These are phyloP conservation scores for Brachycybe producta DNA, from an alignment of 2,888 invertebrate genomes.

Conservation along the genomic window DNA sequence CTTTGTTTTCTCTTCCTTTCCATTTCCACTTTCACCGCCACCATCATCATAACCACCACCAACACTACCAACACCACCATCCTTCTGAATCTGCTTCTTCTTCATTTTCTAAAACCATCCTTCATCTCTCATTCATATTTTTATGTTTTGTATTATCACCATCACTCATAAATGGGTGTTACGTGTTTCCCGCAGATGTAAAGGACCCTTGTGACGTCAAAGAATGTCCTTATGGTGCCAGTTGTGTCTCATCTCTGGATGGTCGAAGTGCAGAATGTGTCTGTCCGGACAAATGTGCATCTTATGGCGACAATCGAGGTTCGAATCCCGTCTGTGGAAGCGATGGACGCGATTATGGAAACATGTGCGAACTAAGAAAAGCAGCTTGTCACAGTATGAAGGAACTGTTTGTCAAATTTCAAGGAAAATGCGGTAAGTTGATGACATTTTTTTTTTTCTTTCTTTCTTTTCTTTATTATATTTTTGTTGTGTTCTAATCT, in stretches of 20 bases:
- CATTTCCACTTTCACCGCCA: no score
- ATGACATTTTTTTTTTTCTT: slow-evolving; percentile 10
- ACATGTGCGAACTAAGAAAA: slow-evolving; percentile 33
- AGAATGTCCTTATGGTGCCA: slow-evolving; percentile 54
- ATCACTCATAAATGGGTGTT: slow-evolving; percentile 32
- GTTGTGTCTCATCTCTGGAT: slow-evolving; percentile 50
- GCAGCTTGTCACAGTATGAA: slow-evolving; percentile 34
- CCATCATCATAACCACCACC: no score
- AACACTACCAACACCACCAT: no score
- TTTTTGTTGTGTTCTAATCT: background rate
- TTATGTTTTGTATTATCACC: background rate
- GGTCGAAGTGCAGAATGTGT: slow-evolving; percentile 60
- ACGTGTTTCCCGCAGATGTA: slow-evolving; percentile 47
- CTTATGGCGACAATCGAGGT: slow-evolving; percentile 68
- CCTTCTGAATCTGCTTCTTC: no score
- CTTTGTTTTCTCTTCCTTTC: no score
- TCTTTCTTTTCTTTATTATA: background rate
- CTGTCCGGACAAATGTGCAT: slow-evolving; percentile 63
- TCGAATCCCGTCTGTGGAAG: slow-evolving; percentile 57
- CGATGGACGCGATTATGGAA: slow-evolving; percentile 37
- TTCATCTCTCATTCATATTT: no score
- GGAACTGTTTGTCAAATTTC: slow-evolving; percentile 35
- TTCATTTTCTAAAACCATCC: no score
- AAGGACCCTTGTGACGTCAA: slow-evolving; percentile 57
- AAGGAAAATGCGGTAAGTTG: slow-evolving; percentile 39